A percentile compares a stretch with the other conserved stretches of the same genome.
Conservation (phyloP, 2,888 invertebrate genomes). For the Blomia tropicalis region DNA sequence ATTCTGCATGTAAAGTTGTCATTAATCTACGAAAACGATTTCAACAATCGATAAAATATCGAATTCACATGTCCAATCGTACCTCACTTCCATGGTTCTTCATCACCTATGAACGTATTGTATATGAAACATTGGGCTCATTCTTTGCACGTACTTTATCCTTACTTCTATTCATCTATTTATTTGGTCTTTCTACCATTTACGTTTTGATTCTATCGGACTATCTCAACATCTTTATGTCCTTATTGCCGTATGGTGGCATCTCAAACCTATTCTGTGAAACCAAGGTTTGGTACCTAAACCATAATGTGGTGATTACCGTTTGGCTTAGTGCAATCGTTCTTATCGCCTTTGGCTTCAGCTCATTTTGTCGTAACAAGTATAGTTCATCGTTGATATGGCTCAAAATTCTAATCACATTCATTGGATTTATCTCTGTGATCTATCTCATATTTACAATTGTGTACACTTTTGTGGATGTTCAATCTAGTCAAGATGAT, state of each 20-base stretch:
- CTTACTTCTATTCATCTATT: background rate
- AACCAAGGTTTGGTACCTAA: background rate
- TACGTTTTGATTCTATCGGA: background rate
- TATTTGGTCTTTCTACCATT: background rate
- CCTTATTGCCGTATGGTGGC: background rate
- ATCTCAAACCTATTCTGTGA: background rate
- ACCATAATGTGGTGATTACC: background rate
- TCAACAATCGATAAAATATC: background rate
- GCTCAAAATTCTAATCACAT: background rate
- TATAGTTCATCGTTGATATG: background rate
- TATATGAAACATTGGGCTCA: conserved; percentile 9
- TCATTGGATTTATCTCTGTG: background rate
- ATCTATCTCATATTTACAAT: background rate
- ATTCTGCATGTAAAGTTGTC: conserved; percentile 2
- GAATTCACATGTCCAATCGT: background rate
- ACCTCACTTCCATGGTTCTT: conserved; percentile 1
- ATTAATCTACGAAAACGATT: background rate
- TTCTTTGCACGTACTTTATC: background rate
- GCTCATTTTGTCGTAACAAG: conserved; percentile 2
- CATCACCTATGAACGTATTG: background rate
- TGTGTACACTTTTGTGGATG: background rate
- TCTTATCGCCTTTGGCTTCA: background rate
- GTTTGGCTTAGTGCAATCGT: conserved; percentile 3
- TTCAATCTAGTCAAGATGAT: background rate
- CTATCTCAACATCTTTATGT: conserved; percentile 2